These are phyloP conservation scores for Oreocharis arfaki DNA, from an alignment of 2,113 vertebrate species.

Conservation along the genomic window DNA sequence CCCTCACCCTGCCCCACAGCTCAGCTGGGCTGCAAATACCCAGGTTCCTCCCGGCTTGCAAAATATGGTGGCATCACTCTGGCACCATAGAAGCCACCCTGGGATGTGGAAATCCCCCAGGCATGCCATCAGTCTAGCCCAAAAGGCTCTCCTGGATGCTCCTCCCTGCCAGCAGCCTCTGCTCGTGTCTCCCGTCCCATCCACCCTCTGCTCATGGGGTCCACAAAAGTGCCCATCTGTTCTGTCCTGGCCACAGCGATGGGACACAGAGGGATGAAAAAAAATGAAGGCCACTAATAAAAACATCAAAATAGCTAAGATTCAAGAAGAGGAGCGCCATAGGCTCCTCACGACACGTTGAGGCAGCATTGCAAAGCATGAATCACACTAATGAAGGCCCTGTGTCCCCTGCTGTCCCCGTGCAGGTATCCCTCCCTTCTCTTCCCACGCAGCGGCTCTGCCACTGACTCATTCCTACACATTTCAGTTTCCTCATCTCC, in stretches of 20 bases:
- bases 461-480: neutral
- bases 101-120: neutral
- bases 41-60: neutral
- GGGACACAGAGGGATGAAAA: neutral
- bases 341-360: neutral
- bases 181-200: neutral
- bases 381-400: neutral
- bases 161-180: neutral
- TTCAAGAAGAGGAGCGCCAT: neutral
- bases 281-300: neutral
- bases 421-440: neutral
- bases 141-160: neutral
- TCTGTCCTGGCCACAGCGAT: accelerated
- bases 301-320: neutral
- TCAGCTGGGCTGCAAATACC: neutral
- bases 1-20: neutral
- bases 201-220: accelerated
- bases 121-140: neutral
- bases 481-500: neutral
- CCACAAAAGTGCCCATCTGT: neutral
- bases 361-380: neutral
- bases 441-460: neutral
- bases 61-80: neutral
- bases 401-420: neutral
- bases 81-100: accelerated